A percentile compares a stretch with the other conserved stretches of the same genome.
These are phyloP conservation scores for Parasteatoda tepidariorum DNA, from an alignment of 1,140 invertebrate genomes.

Conservation along the genomic window DNA sequence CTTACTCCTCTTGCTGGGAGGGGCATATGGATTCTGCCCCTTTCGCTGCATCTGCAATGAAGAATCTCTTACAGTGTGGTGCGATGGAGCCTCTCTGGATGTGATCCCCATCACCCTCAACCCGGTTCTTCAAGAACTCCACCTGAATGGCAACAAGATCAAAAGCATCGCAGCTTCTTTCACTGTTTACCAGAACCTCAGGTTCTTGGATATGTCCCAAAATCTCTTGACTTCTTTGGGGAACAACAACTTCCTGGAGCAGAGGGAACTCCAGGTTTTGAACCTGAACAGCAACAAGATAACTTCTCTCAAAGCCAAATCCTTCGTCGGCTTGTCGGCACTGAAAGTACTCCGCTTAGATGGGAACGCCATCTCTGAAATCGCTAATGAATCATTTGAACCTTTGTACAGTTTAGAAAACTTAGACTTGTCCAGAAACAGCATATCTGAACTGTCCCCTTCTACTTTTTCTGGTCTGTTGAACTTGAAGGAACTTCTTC, in stretches of 20 bases:
- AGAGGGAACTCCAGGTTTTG: slow-evolving; percentile 75
- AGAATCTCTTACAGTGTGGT: slow-evolving; percentile 85
- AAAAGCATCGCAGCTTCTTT: slow-evolving; percentile 88
- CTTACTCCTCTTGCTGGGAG: background rate
- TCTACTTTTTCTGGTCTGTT: slow-evolving; percentile 81
- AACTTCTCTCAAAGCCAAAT: slow-evolving; percentile 73
- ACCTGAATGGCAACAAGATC: slow-evolving; percentile 86
- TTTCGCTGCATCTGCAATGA: slow-evolving; percentile 86
- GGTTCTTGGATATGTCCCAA: slow-evolving; percentile 84
- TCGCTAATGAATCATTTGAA: slow-evolving; percentile 81
- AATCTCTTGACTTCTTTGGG: slow-evolving; percentile 83
- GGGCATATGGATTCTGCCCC: slow-evolving; percentile 72
- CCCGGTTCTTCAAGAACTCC: slow-evolving; percentile 84
- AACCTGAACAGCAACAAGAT: slow-evolving; percentile 62
- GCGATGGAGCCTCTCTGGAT: slow-evolving; percentile 84
- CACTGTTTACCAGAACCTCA: slow-evolving; percentile 86
- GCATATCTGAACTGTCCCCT: slow-evolving; percentile 83
- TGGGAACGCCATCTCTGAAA: slow-evolving; percentile 83
- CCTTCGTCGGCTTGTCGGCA: slow-evolving; percentile 78
- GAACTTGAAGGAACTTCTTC: slow-evolving; percentile 80
- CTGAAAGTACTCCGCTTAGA: slow-evolving; percentile 82
- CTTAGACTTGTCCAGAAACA: slow-evolving; percentile 87
- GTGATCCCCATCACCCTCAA: slow-evolving; percentile 91
- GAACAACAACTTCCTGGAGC: slow-evolving; percentile 78
- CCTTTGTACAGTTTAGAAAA: slow-evolving; percentile 82